Evolutionary conservation across 2,113 vertebrate genomes (phyloP), one percentile per base, ranked within the genome.

Genomic region (Ancistrus triradiatus): DNA sequence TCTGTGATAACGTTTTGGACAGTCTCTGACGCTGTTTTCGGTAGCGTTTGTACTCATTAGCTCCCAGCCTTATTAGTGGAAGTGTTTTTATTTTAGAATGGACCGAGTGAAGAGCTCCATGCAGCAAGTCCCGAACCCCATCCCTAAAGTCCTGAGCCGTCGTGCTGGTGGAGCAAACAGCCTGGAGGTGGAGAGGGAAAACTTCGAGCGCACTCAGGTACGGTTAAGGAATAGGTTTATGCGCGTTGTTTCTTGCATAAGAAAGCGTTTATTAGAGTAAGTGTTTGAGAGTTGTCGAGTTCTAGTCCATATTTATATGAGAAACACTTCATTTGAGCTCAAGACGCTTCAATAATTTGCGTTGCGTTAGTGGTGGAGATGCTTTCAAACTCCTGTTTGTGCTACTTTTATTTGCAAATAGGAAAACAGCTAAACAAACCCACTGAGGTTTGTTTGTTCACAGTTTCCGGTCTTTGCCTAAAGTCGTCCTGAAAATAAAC

Each of bases 171-270:
- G 80, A 60, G 87, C 87, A 14, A 90, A 90, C 74, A 82, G 89
- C 49, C 83, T 92, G 75, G 87, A 89, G 69, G 81, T 84, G 38
- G 92, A 94, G 79, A 89, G 87, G 53, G 92, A 94, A 71, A 90
- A 83, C 89, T 93, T 93, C 74, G 91, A 94, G 80, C 81, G 91
- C 31, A 84, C 81, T 27, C 92, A 94, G 91, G 91, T 94, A 78
- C 47, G 84, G 42, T 25, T 18, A 7, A 8, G 1, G 5, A 19
- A 25, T 3, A 7, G 10, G 13, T 21, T 7, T 4, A 47, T 19
- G 43, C 6, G 1, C 48, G 1, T 56, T 43, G 35, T 37, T 37
- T 37, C 3, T n/a, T n/a, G n/a, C n/a, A n/a, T n/a, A n/a, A n/a
- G n/a, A n/a, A n/a, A n/a, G n/a, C n/a, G 1, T 2, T 7, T 2